These are phyloP conservation scores for Neocrepidodera transversa DNA, from an alignment of 2,888 invertebrate species.

Conservation along the genomic window DNA sequence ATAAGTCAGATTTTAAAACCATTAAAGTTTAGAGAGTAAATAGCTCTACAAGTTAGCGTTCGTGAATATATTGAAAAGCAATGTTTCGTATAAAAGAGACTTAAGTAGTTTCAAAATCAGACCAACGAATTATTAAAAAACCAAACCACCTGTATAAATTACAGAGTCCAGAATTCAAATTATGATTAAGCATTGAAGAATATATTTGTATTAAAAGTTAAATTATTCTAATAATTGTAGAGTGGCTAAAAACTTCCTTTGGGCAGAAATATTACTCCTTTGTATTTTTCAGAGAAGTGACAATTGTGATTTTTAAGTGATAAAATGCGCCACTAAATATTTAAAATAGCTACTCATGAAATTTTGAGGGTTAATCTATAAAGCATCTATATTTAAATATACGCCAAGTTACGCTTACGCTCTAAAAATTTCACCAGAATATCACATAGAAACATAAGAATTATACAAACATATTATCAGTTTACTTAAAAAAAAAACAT, in stretches of 20 bases:
- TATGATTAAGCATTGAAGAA: too few relatives aligned
- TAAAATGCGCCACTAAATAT: conserved; percentile 19
- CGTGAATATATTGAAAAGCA: too few relatives aligned
- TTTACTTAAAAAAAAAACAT: conserved; percentile 33
- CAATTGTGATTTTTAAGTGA: too few relatives aligned
- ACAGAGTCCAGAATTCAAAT: too few relatives aligned
- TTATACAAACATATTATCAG: conserved; percentile 36
- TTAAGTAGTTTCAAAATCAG: too few relatives aligned
- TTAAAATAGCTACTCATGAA: conserved; percentile 30
- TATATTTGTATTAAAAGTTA: too few relatives aligned
- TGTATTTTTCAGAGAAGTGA: conserved; percentile 2
- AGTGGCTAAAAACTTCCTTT: not conserved
- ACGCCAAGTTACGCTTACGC: conserved; percentile 36
- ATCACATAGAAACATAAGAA: conserved; percentile 47
- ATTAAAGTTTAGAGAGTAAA: too few relatives aligned
- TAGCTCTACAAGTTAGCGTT: too few relatives aligned
- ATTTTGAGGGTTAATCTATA: conserved; percentile 33
- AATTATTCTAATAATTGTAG: not conserved
- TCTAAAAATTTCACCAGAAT: conserved; percentile 45
- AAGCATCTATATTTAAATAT: conserved; percentile 38
- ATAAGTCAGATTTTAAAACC: too few relatives aligned
- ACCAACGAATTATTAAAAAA: too few relatives aligned
- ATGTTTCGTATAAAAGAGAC: too few relatives aligned
- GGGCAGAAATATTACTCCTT: not conserved
- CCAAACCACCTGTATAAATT: too few relatives aligned